Conservation (phyloP, 2,888 invertebrate genomes). For the Tillus elongatus region DNA sequence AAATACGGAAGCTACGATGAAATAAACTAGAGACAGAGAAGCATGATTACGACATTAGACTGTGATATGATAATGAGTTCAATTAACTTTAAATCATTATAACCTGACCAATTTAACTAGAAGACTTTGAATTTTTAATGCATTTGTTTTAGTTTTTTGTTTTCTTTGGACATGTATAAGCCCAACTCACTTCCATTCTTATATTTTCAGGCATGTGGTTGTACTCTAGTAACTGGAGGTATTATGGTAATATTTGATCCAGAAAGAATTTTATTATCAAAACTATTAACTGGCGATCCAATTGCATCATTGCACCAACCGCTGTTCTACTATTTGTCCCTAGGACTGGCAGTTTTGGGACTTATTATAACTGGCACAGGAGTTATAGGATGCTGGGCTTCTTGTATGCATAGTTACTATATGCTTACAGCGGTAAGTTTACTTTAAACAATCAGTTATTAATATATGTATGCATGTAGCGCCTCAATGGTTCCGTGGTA, state of each 20-base stretch:
- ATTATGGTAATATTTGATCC: constrained; percentile 64
- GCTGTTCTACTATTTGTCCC: constrained; percentile 65
- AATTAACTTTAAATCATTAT: no score
- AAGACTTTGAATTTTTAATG: no score
- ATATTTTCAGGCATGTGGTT: constrained; percentile 58
- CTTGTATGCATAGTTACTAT: constrained; percentile 64
- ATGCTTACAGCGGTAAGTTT: constrained; percentile 58
- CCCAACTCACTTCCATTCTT: constrained; percentile 10
- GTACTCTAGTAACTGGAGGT: constrained; percentile 60
- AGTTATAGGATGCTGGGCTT: constrained; percentile 74
- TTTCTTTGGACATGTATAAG: no score
- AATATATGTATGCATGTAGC: no score
- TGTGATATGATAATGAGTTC: no score
- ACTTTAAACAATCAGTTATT: no score
- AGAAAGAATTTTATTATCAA: constrained; percentile 61
- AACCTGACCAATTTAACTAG: no score
- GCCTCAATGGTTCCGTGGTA: no score
- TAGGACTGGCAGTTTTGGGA: constrained; percentile 61
- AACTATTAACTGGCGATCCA: constrained; percentile 56
- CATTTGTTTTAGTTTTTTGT: no score
- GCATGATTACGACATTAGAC: no score
- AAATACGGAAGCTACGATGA: no score
- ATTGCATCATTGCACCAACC: constrained; percentile 57
- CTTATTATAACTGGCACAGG: constrained; percentile 59
- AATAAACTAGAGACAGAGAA: no score